Evolutionary conservation across 1,140 invertebrate genomes (phyloP).

Genomic region (Macrobrachium nipponense): DNA sequence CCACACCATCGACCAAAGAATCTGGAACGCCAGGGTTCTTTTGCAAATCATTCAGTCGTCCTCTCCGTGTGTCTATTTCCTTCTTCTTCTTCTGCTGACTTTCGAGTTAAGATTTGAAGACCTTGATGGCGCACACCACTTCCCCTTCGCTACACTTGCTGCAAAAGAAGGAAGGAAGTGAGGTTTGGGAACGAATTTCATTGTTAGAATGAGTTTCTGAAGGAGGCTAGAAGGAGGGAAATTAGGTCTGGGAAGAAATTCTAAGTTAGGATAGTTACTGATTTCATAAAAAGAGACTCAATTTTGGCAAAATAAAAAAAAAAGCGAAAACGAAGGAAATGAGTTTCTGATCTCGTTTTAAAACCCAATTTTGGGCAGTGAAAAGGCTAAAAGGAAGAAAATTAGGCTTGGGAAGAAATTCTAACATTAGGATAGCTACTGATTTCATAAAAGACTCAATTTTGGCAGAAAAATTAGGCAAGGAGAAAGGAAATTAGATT

Average conservation of each 20-base stretch:
- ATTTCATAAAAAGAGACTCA: background rate
- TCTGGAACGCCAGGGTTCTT: too few relatives aligned
- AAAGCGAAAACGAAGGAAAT: background rate
- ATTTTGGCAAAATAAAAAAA: too few relatives aligned
- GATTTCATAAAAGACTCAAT: background rate
- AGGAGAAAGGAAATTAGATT: background rate
- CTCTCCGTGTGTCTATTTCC: too few relatives aligned
- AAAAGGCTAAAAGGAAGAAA: background rate
- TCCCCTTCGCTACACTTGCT: conserved; percentile 40
- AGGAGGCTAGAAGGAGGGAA: background rate
- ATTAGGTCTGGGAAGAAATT: background rate
- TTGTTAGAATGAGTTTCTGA: background rate
- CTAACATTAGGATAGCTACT: background rate
- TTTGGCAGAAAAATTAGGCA: background rate
- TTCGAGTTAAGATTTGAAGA: conserved; percentile 20
- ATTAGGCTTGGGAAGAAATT: background rate
- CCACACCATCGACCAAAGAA: too few relatives aligned
- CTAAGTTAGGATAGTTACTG: background rate
- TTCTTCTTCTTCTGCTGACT: too few relatives aligned
- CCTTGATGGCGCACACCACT: conserved; percentile 42
- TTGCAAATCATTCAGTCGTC: too few relatives aligned
- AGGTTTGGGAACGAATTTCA: background rate
- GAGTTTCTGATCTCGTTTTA: background rate
- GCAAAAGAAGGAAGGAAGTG: background rate
- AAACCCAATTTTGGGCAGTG: too few relatives aligned